Evolutionary conservation across 2,113 vertebrate species (phyloP).

Genomic region (Ciconia boyciana): DNA sequence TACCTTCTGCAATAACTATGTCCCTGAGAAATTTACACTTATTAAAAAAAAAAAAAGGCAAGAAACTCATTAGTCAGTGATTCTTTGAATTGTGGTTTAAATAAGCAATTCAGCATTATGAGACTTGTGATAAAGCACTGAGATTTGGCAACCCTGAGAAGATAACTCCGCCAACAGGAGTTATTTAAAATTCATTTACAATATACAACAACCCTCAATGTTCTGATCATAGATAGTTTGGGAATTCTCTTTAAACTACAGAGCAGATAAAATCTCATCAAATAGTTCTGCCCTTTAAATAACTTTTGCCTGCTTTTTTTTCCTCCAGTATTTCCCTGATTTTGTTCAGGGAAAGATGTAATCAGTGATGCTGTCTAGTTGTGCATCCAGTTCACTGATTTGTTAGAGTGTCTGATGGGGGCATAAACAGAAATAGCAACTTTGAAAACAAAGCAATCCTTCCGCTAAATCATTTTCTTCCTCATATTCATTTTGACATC

Average conservation of each 20-base stretch:
- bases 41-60: not conserved
- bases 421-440: not conserved
- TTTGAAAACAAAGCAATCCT: constrained; percentile 10
- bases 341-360: constrained; percentile 12
- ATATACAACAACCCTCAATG: not conserved
- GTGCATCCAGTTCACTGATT: constrained; percentile 52
- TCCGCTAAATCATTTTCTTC: not conserved
- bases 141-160: not conserved
- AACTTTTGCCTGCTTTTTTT: not conserved
- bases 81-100: not conserved
- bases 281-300: not conserved
- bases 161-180: not conserved
- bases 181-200: constrained; percentile 13
- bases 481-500: constrained; percentile 9
- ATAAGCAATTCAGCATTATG: not conserved
- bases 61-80: not conserved
- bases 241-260: not conserved
- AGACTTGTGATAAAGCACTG: constrained; percentile 1
- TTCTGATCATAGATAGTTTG: not conserved
- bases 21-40: not conserved
- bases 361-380: not conserved
- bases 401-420: not conserved
- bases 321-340: not conserved
- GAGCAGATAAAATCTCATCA: constrained; percentile 26
- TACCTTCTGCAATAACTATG: not conserved